Evolutionary conservation across 2,888 invertebrate species (phyloP), one percentile per base, ranked within the genome.

Genomic region (Mylabris sibirica): DNA sequence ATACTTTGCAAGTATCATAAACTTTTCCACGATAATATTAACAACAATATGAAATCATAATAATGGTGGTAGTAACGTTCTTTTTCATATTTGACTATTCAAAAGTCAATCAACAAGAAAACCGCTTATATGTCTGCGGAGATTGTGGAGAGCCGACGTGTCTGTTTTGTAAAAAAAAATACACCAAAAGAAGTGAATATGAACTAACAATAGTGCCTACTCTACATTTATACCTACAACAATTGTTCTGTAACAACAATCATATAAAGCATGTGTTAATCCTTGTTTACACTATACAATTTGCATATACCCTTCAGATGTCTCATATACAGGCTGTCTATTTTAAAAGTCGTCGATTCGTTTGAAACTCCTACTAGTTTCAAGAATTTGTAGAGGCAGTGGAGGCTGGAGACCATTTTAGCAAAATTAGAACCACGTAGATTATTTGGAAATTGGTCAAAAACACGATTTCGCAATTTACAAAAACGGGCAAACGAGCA

Each of bases 21-120:
- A 22, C 22, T 49, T 35, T 35, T 35, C 11, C 8, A 57, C 12
- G n/a, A 3, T 26, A 57, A n/a, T 24, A 53, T 11, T 53, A 53
- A 22, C 22, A 26, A 57, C 12, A 53, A 49, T 20, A 49, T 49
- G 20, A 20, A 49, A 49, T 49, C 4, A 20, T 44, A 44, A 17
- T 44, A 17, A 17, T 17, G 6, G 20, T 20, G 22, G 22, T 22
- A 53, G 11, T 1, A 26, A 6, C 8, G 0, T 22, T 3, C 12
- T 14, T 22, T 53, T 53, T 53, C 53, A 49, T 57, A 57, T 57
- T 57, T 11, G 0, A 57, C 57, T 57, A 57, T 57, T 57, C 57
- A 57, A 57, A 57, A 57, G 57, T 57, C 57, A 57, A 57, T 57
- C 57, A 57, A 57, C 14, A 57, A 57, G 57, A 57, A 57, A 57